phyloP scores from a whole-genome alignment of 2,888 invertebrate genomes.

The Gerosis bhagava region DNA sequence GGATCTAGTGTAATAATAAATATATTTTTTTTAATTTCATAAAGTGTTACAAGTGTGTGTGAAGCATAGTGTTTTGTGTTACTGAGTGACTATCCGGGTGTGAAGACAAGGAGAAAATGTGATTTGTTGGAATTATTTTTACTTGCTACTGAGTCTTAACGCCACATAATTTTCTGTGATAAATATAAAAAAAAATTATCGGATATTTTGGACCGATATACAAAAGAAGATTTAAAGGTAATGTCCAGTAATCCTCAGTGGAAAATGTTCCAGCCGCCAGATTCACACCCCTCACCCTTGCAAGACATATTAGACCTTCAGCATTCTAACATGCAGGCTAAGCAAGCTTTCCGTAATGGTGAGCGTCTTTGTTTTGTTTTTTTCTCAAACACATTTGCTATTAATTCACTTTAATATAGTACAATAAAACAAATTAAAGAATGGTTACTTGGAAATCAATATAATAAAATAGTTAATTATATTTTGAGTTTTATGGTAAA shows the following conservation, averaged over 20 bases:
- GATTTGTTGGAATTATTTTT: constrained; percentile 65
- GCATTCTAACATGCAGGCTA: constrained; percentile 76
- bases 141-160: constrained; percentile 49
- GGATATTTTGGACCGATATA: constrained; percentile 68
- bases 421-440: no score
- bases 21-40: constrained; percentile 69
- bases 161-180: constrained; percentile 76
- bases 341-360: constrained; percentile 81
- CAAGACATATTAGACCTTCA: constrained; percentile 91
- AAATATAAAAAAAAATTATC: constrained; percentile 68
- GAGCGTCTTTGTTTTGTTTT: constrained; percentile 43
- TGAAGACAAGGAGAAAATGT: constrained; percentile 54
- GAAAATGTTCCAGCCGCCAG: constrained; percentile 95
- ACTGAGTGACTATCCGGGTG: constrained; percentile 45
- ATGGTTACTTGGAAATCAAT: no score
- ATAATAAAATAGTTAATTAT: no score
- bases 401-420: no score
- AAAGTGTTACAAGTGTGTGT: constrained; percentile 51
- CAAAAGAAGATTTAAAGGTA: constrained; percentile 67
- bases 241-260: constrained; percentile 95
- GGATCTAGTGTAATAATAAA: constrained; percentile 84
- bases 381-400: no score
- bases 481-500: no score
- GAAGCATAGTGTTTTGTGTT: constrained; percentile 60
- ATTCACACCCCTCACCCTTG: constrained; percentile 91